Evolutionary conservation across 2,113 vertebrate species (phyloP).

Genomic region (Lagopus leucura): DNA sequence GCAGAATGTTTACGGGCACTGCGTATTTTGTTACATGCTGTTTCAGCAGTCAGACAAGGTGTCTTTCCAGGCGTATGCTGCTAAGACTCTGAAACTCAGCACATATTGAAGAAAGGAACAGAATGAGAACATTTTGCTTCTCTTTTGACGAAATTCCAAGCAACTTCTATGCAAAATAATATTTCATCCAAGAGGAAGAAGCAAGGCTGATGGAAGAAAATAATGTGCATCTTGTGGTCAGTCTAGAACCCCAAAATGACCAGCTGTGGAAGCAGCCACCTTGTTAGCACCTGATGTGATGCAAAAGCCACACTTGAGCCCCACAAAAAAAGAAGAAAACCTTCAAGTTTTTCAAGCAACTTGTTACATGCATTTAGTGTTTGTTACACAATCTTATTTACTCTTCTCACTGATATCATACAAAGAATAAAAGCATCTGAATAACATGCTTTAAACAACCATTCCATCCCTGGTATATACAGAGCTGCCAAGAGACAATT

Average conservation of each 20-base stretch:
- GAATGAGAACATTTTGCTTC: neutral
- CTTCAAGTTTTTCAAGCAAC: neutral
- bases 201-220: neutral
- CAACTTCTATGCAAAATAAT: neutral
- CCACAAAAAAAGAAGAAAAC: neutral
- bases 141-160: neutral
- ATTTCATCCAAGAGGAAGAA: neutral
- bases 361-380: neutral
- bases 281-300: neutral
- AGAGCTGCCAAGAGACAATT: neutral
- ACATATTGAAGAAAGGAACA: neutral
- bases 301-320: neutral
- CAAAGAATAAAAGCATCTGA: neutral
- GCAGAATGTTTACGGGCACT: neutral
- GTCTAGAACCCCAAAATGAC: neutral
- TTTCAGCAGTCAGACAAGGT: slow-evolving; percentile 49
- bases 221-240: neutral
- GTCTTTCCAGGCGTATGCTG: neutral
- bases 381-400: neutral
- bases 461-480: neutral
- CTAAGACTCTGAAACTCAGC: neutral
- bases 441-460: neutral
- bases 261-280: neutral
- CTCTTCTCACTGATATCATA: neutral
- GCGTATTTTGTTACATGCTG: neutral